Base-by-base conservation (phyloP, 1,140 invertebrate genomes). In the Drosophila guanche region DNA sequence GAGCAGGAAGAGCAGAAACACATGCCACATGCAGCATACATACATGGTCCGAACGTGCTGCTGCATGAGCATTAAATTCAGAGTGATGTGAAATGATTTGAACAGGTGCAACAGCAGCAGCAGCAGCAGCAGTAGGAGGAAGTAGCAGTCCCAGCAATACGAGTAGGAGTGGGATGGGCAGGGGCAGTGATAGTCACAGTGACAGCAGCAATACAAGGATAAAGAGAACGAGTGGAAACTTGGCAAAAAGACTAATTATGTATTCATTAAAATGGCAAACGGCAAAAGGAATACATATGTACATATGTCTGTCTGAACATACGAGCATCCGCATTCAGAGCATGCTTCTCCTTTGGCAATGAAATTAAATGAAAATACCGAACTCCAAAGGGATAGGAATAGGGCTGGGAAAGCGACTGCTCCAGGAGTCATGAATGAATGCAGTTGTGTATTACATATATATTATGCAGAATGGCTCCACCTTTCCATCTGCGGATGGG, bases 261-360 rank as follows among this genome's bases (percentile, higher is more conserved):
- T 86, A 86, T 85, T 85, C 80, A 85, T 85, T 85, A 85, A 84
- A 84, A 84, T 85, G 76, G 62, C 80, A 84, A 84, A 84, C 70
- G 81, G 58, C 62, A 85, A 33, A 62, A 79, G 41, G 62, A 67
- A 25, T 20, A 22, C 25, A 42, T 53, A 40, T 33, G 45, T 41
- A 27, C 65, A 45, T 51, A 25, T 52, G 56, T 50, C 50, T 56
- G 37, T 51, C 22, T 25, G 27, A 20, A 20, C 20, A 37, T 53
- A 20, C 16, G 40, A 46, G 42, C 54, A 46, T 40, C 22, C 40
- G 50, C 29, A 51, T 41, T 33, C 47, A 22, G 27, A 16, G 42
- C 29, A 29, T 52, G 29, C 51, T 47, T 46, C 60, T 42, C n/a
- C n/a, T 40, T 42, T n/a, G 47, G 63, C 22, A 48, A 33, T 23